Base-by-base conservation (phyloP, 2,797 vertebrate genomes). In the Smutsia temminckii region DNA sequence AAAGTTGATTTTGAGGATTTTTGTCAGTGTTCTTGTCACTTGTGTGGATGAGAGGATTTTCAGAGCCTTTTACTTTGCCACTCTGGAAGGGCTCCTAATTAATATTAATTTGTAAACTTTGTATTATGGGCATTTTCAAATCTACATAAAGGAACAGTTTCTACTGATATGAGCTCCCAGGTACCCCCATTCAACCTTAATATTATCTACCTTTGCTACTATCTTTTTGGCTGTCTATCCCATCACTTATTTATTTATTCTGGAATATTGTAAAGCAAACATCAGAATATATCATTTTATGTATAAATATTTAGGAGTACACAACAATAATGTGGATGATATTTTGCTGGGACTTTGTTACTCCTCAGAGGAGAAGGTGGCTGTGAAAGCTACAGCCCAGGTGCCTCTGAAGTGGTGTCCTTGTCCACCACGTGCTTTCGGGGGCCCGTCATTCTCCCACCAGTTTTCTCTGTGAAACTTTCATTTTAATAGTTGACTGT, bases 1-100 rank as follows among this genome's bases (percentile, higher is more conserved):
- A 57, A 74, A 79, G 57, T 66, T 64, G 75, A 78, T 57, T 93
- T 89, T 86, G 80, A 90, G 80, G 71, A 40, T 75, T 77, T 51
- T 74, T 84, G 23, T 75, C 37, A 25, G 4, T 71, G 49, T 68
- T 83, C 53, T 46, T 89, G 13, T 92, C 87, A 21, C 37, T 84
- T 74, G 81, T 77, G 18, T 34, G 3, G 53, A 37, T 74, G 49
- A 83, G 17, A 49, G 3, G 34, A 29, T 61, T 74, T 95, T 77
- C 20, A 89, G 40, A 75, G 51, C 49, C 69, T 46, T 12, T 57
- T 71, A 32, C 49, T 69, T 18, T 89, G 64, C 42, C n/a, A 34
- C 84, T 86, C 17, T 42, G 12, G 59, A 89, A 42, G 10, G 72
- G 27, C 42, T 92, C 85, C 25, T 27, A 57, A 11, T 93, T 64